Evolutionary conservation across 2,113 vertebrate species (phyloP).

Genomic region (Cromileptes altivelis): DNA sequence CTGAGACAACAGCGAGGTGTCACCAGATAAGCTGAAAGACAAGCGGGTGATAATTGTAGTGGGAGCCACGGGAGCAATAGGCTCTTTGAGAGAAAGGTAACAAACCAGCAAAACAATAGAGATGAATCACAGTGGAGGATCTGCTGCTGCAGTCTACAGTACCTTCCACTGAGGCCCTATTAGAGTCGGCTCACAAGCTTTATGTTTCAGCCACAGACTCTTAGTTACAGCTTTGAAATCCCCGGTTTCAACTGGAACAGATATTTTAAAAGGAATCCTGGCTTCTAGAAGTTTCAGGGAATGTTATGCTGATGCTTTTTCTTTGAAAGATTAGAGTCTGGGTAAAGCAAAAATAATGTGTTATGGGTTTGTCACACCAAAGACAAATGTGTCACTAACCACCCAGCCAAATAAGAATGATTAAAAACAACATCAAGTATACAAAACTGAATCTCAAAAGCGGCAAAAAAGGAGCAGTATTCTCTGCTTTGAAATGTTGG

Average conservation of each 20-base stretch:
- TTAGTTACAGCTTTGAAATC: slow-evolving; percentile 30
- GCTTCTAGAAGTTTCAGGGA: slow-evolving; percentile 8
- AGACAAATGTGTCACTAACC: no score
- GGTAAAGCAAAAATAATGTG: no score
- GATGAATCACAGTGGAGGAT: slow-evolving; percentile 66
- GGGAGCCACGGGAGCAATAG: slow-evolving; percentile 84
- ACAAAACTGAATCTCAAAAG: no score
- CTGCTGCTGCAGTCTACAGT: slow-evolving; percentile 72
- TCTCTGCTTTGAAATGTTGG: no score
- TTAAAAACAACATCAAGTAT: no score
- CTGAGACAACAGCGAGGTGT: slow-evolving; percentile 57
- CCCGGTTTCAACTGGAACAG: neutral
- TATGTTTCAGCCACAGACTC: slow-evolving; percentile 47
- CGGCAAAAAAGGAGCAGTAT: no score
- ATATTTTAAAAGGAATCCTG: slow-evolving; percentile 1
- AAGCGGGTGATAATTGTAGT: slow-evolving; percentile 91
- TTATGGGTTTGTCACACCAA: no score
- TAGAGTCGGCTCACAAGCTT: slow-evolving; percentile 82
- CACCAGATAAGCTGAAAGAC: slow-evolving; percentile 81
- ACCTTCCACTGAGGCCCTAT: slow-evolving; percentile 87
- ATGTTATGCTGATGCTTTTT: neutral
- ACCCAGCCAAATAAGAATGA: no score
- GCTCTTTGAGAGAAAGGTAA: slow-evolving; percentile 81
- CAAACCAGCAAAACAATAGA: slow-evolving; percentile 79
- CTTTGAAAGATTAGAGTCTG: no score